phyloP scores from a whole-genome alignment of 1,140 invertebrate genomes.

The Rhopalosiphum maidis region DNA sequence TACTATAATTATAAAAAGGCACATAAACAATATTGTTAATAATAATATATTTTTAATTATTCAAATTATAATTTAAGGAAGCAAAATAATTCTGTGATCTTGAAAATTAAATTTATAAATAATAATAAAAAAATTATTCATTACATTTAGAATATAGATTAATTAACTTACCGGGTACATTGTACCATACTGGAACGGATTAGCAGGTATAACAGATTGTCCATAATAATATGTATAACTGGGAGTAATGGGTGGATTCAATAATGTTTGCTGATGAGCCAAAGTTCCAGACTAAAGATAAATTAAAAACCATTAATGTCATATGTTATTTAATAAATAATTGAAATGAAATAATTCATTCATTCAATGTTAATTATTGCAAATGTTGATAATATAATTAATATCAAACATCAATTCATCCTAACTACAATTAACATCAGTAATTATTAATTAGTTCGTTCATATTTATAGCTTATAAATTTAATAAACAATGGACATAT shows the following conservation, averaged over 20 bases:
- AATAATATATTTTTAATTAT: neutral
- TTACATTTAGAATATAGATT: neutral
- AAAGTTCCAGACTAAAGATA: constrained; percentile 67
- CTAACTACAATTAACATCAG: neutral
- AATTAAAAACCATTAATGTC: constrained; percentile 1
- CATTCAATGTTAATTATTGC: neutral
- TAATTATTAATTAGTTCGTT: neutral
- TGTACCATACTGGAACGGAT: constrained; percentile 75
- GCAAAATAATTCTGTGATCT: neutral
- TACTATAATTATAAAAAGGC: neutral
- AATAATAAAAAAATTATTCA: neutral
- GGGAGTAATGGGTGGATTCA: constrained; percentile 68
- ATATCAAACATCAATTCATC: neutral
- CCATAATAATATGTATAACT: constrained; percentile 70
- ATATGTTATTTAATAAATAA: neutral
- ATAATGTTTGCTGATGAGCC: constrained; percentile 69
- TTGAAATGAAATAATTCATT: neutral
- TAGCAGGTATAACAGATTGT: constrained; percentile 72
- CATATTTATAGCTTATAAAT: no score
- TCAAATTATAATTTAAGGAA: neutral
- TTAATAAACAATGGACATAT: no score
- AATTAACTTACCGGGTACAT: constrained; percentile 70
- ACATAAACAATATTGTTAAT: neutral
- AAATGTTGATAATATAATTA: neutral
- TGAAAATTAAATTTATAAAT: neutral